Percentiles rank a stretch among this genome's conserved stretches.
Evolutionary conservation across 1,140 invertebrate genomes (phyloP).

Genomic region (Aporrectodea caliginosa): DNA sequence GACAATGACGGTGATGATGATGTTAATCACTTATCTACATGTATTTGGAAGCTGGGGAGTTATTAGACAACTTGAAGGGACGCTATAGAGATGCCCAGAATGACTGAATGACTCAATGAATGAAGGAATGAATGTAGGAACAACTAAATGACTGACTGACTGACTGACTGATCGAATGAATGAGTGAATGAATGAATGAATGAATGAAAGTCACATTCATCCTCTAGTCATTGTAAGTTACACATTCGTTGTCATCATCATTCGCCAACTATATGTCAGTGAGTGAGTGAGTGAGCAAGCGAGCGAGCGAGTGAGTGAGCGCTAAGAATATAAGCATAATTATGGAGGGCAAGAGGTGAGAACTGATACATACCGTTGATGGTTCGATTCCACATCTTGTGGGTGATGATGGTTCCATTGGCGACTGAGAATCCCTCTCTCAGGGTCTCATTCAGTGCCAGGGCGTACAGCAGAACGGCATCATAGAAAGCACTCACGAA

Average conservation of each 20-base stretch:
- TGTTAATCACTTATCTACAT: too few species aligned
- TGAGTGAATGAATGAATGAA: too few species aligned
- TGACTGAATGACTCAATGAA: background rate
- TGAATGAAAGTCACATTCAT: background rate
- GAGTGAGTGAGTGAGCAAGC: too few species aligned
- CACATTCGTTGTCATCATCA: background rate
- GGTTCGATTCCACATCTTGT: conserved; percentile 74
- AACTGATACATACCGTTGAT: conserved; percentile 68
- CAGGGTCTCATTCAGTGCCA: conserved; percentile 65
- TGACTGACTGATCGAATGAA: too few species aligned
- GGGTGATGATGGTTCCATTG: conserved; percentile 49
- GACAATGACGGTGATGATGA: too few species aligned
- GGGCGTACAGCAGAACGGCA: conserved; percentile 84
- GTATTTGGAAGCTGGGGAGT: too few species aligned
- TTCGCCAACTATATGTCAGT: too few species aligned
- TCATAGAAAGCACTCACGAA: conserved; percentile 93
- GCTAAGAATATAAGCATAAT: too few species aligned
- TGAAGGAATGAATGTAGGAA: background rate
- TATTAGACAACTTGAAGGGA: too few species aligned
- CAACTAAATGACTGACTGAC: background rate
- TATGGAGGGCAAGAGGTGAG: too few species aligned
- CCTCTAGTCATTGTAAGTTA: background rate
- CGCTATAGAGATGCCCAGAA: too few species aligned
- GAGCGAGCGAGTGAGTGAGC: too few species aligned
- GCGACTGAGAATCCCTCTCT: conserved; percentile 41